Percentiles rank a stretch among this genome's conserved stretches.
Evolutionary conservation across 37 sponge, comb jelly and placozoan species (phyloP).

Genomic region (Agelas oroides): DNA sequence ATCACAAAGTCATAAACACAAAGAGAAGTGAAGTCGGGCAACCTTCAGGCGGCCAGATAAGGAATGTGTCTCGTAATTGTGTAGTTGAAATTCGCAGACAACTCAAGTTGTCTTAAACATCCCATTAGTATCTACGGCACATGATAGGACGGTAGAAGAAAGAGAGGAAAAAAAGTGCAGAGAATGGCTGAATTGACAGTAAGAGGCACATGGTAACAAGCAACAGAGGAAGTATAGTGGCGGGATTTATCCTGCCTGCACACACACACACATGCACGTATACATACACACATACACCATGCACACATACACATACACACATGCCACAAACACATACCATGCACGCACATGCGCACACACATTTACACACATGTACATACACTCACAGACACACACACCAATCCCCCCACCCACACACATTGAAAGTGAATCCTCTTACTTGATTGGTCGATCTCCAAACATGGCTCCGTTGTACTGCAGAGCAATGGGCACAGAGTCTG

Average conservation of each 20-base stretch:
- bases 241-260: not conserved
- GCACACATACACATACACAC: no score
- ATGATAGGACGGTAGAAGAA: not conserved
- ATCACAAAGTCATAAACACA: not conserved
- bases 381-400: no score
- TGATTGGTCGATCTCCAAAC: constrained; percentile 91
- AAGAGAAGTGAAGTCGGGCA: not conserved
- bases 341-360: no score
- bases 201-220: not conserved
- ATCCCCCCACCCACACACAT: no score
- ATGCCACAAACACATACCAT: no score
- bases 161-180: not conserved
- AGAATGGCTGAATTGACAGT: not conserved
- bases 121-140: no score
- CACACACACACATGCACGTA: no score
- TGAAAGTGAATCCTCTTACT: constrained; percentile 77
- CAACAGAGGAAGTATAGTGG: not conserved
- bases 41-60: no score
- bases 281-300: no score
- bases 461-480: constrained; percentile 92
- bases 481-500: constrained; percentile 84
- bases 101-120: no score
- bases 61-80: no score
- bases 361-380: constrained; percentile 20
- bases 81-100: no score